Percentiles rank a stretch among this genome's conserved stretches.
Evolutionary conservation across 2,113 vertebrate genomes (phyloP).

Genomic region (Pica pica): DNA sequence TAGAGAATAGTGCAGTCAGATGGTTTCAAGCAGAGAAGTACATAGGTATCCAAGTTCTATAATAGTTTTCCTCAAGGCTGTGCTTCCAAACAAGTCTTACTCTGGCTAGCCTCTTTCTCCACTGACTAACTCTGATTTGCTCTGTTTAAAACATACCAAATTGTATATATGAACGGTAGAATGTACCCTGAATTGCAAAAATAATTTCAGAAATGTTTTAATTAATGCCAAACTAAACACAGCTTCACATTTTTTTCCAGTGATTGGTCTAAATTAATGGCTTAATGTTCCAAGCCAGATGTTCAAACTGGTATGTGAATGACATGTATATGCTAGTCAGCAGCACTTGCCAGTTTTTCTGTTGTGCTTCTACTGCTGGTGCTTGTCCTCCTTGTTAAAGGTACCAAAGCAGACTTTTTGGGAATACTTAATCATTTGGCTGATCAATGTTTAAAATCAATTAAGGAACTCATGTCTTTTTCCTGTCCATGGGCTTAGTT

Average conservation of each 20-base stretch:
- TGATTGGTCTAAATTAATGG: slow-evolving; percentile 42
- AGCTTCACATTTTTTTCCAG: slow-evolving; percentile 38
- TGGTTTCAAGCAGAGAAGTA: neutral
- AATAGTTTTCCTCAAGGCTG: neutral
- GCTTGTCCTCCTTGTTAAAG: slow-evolving; percentile 6
- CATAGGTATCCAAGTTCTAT: neutral
- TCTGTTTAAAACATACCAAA: neutral
- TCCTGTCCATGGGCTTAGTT: neutral
- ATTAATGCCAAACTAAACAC: slow-evolving; percentile 24
- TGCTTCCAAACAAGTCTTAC: neutral
- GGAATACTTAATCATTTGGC: neutral
- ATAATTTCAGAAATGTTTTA: neutral
- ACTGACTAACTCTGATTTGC: neutral
- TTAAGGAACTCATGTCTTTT: neutral
- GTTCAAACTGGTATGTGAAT: slow-evolving; percentile 26
- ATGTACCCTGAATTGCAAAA: neutral
- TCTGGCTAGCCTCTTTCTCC: neutral
- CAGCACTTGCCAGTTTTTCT: slow-evolving; percentile 34
- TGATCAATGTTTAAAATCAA: neutral
- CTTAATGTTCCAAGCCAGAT: slow-evolving; percentile 45
- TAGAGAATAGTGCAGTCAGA: neutral
- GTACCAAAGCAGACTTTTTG: neutral
- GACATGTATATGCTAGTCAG: slow-evolving; percentile 3
- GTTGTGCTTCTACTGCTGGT: neutral
- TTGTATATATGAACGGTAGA: neutral